These are phyloP conservation scores for Pegoplata infirma DNA, from an alignment of 2,888 invertebrate species.

Conservation along the genomic window DNA sequence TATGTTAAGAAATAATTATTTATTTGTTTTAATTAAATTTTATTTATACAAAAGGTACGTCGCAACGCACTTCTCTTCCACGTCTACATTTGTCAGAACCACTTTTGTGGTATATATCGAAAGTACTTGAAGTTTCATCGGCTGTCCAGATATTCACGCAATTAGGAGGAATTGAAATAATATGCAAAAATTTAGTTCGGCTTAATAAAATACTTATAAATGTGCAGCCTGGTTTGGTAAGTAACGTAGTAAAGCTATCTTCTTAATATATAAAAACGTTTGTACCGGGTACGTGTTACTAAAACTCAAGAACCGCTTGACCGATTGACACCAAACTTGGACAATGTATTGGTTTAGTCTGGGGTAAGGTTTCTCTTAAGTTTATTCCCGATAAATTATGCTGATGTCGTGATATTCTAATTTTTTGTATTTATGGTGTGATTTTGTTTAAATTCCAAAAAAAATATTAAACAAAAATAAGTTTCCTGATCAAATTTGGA, in stretches of 20 bases:
- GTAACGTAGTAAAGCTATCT: conserved; percentile 28
- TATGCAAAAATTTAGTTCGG: conserved; percentile 88
- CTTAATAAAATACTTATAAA: conserved; percentile 86
- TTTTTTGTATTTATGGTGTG: no score
- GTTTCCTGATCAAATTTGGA: no score
- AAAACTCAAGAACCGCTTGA: no score
- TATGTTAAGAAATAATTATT: not conserved
- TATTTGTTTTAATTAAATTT: not conserved
- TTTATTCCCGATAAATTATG: no score
- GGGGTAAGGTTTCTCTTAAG: no score
- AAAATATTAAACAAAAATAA: no score
- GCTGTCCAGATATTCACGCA: conserved; percentile 87
- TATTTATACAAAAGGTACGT: conserved; percentile 69
- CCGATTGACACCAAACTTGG: no score
- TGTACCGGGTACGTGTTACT: no score
- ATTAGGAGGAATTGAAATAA: conserved; percentile 86
- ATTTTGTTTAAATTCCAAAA: no score
- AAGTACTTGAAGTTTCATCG: conserved; percentile 87
- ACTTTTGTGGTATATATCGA: conserved; percentile 89
- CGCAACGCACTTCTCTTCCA: conserved; percentile 75
- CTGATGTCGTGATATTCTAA: no score
- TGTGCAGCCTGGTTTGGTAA: conserved; percentile 84
- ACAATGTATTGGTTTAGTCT: no score
- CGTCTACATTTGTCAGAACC: conserved; percentile 87
- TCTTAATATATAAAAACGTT: no score